These are phyloP conservation scores for Leucosticte australis DNA, from an alignment of 2,113 vertebrate species.

Conservation along the genomic window DNA sequence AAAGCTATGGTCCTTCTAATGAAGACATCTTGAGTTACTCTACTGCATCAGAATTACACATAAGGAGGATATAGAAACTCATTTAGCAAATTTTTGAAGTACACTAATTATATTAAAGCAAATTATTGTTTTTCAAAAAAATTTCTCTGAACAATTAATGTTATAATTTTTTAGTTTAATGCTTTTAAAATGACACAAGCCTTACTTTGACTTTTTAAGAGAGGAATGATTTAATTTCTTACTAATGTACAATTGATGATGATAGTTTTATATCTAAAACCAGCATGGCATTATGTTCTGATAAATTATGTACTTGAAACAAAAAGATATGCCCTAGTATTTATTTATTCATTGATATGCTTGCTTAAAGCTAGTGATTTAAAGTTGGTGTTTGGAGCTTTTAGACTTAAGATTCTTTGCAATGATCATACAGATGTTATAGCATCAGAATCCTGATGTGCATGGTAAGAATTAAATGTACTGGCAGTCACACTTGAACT, in stretches of 20 bases:
- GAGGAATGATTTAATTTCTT: neutral
- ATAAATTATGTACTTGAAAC: neutral
- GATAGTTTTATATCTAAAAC: neutral
- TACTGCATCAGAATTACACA: neutral
- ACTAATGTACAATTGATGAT: neutral
- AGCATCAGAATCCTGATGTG: neutral
- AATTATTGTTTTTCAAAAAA: neutral
- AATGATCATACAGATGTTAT: neutral
- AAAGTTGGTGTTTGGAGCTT: neutral
- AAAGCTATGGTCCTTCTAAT: neutral
- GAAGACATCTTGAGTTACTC: neutral
- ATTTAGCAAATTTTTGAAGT: neutral
- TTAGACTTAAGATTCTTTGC: neutral
- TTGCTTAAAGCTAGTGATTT: neutral
- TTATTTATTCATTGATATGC: neutral
- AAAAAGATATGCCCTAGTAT: neutral
- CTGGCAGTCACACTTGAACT: neutral
- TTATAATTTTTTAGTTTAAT: neutral
- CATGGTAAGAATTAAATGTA: neutral
- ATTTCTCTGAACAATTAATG: neutral
- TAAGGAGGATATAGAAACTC: neutral
- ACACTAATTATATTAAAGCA: neutral
- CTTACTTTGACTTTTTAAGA: neutral
- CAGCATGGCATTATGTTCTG: neutral
- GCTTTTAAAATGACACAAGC: neutral